Evolutionary conservation across 2,113 vertebrate species (phyloP).

Genomic region (Oncorhynchus kisutch): DNA sequence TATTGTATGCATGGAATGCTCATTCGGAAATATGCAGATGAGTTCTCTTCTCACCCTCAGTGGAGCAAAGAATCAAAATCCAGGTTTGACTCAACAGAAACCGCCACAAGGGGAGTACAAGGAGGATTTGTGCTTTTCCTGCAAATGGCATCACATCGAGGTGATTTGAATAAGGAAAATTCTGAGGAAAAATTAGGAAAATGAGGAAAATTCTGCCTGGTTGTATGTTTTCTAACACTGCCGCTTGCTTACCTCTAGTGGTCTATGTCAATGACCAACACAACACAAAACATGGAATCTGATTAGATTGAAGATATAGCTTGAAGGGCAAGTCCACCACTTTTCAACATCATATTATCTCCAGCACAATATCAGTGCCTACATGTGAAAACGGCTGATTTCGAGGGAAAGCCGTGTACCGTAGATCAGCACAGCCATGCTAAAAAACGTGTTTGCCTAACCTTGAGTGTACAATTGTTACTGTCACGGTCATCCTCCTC

Average conservation of each 20-base stretch:
- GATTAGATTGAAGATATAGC: neutral
- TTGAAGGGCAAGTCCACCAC: too few relatives aligned
- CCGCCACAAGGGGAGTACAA: slow-evolving; percentile 1
- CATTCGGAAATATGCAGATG: slow-evolving; percentile 4
- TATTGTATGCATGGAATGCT: neutral
- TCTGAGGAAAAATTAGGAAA: slow-evolving; percentile 1
- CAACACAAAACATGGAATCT: neutral
- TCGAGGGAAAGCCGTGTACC: too few relatives aligned
- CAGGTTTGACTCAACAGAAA: slow-evolving; percentile 21
- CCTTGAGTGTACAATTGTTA: too few relatives aligned
- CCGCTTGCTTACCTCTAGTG: neutral
- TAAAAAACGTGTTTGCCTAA: too few relatives aligned
- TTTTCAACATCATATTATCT: too few relatives aligned
- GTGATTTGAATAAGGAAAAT: slow-evolving; percentile 19
- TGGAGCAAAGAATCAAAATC: slow-evolving; percentile 13
- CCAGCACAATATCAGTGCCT: too few relatives aligned
- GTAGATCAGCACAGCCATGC: too few relatives aligned
- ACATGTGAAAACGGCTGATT: too few relatives aligned
- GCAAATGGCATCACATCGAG: slow-evolving; percentile 29
- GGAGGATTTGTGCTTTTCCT: slow-evolving; percentile 12
- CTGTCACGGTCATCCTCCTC: too few relatives aligned
- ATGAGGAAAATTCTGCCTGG: slow-evolving; percentile 11
- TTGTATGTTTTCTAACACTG: neutral
- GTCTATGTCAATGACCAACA: neutral
- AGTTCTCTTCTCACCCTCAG: slow-evolving; percentile 17